Evolutionary conservation across 2,888 invertebrate genomes (phyloP), one percentile per base, ranked within the genome.

Genomic region (Dysmachus trigonus): DNA sequence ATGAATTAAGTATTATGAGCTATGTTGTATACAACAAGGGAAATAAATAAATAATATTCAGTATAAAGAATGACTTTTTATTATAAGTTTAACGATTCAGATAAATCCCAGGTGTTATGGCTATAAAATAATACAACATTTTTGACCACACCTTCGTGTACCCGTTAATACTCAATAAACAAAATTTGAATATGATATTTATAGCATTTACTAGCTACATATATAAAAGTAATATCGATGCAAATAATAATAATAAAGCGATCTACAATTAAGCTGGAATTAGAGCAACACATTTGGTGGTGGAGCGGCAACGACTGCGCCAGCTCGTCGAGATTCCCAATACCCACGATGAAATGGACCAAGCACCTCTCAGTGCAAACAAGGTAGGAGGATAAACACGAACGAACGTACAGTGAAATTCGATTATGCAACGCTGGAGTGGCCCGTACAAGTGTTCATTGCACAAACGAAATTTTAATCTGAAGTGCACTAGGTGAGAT

Each of bases 381-480:
- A 6, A 27, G 27, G 62, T 62, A 62, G 62, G 62, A 62, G 62
- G 51, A 5, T 51, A 18, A 51, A 7, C 18, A n/a, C 6, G 15
- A 15, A 51, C 51, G 51, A 51, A 18, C 22, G 22, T 62, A 31
- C 22, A 81, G 81, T 62, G 81, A 81, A 81, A 81, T 81, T 53
- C 18, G 53, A 81, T 81, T 81, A 81, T 81, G 81, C 62, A 81
- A 81, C 53, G 10, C 10, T 62, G n/a, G 47, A 81, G 62, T 81
- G 33, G 53, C 47, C 81, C 10, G 53, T 33, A 53, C 81, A 81
- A 81, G 81, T 53, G 81, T 13, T 81, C 62, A 62, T 81, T 81
- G 81, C 81, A 81, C 53, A 81, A 81, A 81, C 33, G 33, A 79
- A 81, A 53, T 81, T 81, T 53, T 31, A 81, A 81, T 62, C 81